phyloP scores from a whole-genome alignment of 2,797 vertebrate genomes.

The Crypturellus tataupa region DNA sequence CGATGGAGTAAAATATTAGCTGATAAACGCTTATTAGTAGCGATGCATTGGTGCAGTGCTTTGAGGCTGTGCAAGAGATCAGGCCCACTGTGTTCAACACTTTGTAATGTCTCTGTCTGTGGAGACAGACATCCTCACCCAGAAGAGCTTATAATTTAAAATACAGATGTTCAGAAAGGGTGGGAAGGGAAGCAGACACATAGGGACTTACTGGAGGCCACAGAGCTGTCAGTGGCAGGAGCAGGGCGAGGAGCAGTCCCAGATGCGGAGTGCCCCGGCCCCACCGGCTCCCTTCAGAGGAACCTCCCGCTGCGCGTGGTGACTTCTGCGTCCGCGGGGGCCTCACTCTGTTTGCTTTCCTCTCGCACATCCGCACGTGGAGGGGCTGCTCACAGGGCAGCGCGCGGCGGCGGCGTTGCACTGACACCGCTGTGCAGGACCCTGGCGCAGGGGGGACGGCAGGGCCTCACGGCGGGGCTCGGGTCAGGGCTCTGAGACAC shows the following conservation, averaged over 20 bases:
- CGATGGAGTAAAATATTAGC: not conserved
- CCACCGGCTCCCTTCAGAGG: not conserved
- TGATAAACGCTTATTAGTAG: not conserved
- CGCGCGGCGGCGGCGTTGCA: accelerated
- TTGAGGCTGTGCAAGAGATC: not conserved
- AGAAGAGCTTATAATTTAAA: not conserved
- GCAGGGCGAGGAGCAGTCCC: not conserved
- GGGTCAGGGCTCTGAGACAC: constrained; percentile 8
- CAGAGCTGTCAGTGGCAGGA: not conserved
- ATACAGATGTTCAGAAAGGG: not conserved
- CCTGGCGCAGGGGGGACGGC: not conserved
- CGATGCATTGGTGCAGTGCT: not conserved
- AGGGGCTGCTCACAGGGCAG: accelerated
- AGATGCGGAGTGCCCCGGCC: not conserved
- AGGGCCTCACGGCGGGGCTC: not conserved
- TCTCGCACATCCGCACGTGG: accelerated
- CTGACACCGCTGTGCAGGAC: accelerated
- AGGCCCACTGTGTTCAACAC: not conserved
- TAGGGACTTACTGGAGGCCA: constrained; percentile 1
- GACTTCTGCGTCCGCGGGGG: not conserved
- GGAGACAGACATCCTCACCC: not conserved
- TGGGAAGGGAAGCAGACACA: not conserved
- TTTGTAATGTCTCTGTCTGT: not conserved
- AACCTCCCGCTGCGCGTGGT: not conserved
- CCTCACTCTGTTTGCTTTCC: not conserved